These are phyloP conservation scores for Dicerorhinus sumatrensis DNA, from an alignment of 2,113 vertebrate species.

Conservation along the genomic window DNA sequence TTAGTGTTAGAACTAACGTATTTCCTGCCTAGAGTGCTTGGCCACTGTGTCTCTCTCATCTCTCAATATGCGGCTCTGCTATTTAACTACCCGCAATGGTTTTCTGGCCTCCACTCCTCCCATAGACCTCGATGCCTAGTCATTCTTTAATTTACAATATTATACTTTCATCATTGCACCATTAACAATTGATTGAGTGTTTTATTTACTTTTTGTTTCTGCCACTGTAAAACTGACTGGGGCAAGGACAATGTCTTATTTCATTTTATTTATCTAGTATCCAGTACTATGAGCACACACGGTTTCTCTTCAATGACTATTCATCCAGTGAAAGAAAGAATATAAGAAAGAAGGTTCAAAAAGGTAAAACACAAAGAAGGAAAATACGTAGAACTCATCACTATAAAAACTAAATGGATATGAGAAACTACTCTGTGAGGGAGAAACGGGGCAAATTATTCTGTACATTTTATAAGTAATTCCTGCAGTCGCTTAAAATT, in stretches of 20 bases:
- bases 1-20: neutral
- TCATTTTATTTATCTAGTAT: neutral
- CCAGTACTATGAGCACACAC: neutral
- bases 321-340: neutral
- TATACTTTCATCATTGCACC: neutral
- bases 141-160: neutral
- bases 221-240: neutral
- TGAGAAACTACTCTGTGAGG: neutral
- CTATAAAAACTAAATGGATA: neutral
- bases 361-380: neutral
- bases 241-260: neutral
- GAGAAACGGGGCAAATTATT: neutral
- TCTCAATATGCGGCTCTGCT: fast-evolving
- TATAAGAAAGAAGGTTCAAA: neutral
- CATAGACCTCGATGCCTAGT: neutral
- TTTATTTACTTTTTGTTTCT: neutral
- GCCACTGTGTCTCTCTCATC: neutral
- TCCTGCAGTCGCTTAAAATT: neutral
- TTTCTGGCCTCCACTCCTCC: neutral
- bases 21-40: neutral
- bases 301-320: neutral
- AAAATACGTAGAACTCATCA: neutral
- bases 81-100: fast-evolving
- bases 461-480: neutral
- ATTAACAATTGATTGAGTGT: neutral